Evolutionary conservation across 2,113 vertebrate genomes (phyloP), one percentile per base, ranked within the genome.

Genomic region (Patagioenas fasciata): DNA sequence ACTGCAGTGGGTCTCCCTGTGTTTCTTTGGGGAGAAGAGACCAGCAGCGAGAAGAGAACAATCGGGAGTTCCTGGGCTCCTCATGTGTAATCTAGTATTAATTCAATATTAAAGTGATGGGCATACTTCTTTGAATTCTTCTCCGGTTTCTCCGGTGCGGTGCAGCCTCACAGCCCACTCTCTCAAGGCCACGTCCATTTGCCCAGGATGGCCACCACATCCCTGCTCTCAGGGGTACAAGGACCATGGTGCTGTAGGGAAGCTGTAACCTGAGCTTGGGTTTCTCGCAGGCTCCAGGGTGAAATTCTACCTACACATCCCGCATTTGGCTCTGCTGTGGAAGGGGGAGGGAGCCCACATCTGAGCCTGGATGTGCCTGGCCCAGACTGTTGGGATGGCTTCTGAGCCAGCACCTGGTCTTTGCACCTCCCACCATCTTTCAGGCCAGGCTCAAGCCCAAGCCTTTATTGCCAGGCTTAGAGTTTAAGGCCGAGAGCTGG

Each of bases 231-330:
- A 10, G 51, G 28, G n/a, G 6, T 58, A 70, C 44, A 1, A 26
- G 18, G 10, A 50, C 18, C 8, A 0, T 0, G 13, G 20, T 28
- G 60, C 56, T 15, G 26, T 4, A 48, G 62, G 65, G 58, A 57
- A 91, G 15, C 1, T 53, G 21, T 36, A 85, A 95, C 42, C 64
- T 17, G 81, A 93, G 48, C 85, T 71, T 40, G 10, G 53, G 26
- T 44, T 84, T 93, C 64, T 79, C 64, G 24, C 24, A 11, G 54
- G 32, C 36, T 74, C n/a, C 62, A 6, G 56, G 42, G 26, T 86
- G 79, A 89, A 96, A 96, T 88, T 90, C 75, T 62, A 54, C 42
- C 79, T 71, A 16, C 15, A 16, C 42, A 17, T 16, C 42, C 42
- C 8, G 42, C 42, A 44, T 44, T 44, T 44, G 15, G 56, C 74